A percentile compares a stretch with the other conserved stretches of the same genome.
Evolutionary conservation across 37 sponge, comb jelly and placozoan species (phyloP).

Genomic region (Beroe ovata): DNA sequence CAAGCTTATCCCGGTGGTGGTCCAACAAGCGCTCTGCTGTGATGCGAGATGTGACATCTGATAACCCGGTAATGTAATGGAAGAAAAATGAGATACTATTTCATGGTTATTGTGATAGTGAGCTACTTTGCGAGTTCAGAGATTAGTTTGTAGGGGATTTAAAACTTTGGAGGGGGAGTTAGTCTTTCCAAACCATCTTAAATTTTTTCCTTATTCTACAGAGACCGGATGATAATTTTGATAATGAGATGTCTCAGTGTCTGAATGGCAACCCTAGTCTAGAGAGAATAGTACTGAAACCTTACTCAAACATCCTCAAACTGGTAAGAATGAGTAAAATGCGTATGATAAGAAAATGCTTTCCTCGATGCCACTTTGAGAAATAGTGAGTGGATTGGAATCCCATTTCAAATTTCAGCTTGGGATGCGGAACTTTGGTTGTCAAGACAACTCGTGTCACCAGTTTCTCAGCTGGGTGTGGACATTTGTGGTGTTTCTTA

Average conservation of each 20-base stretch:
- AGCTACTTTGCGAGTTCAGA: too few species aligned
- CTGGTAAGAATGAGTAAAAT: neutral
- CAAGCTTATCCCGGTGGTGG: conserved; percentile 9
- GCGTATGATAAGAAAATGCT: too few species aligned
- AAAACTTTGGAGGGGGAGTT: too few species aligned
- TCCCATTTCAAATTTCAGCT: conserved; percentile 5
- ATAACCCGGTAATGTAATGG: too few species aligned
- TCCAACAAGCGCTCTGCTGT: neutral
- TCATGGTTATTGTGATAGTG: too few species aligned
- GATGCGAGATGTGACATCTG: neutral
- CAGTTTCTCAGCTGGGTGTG: neutral
- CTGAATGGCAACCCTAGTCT: neutral
- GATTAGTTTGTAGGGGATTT: too few species aligned
- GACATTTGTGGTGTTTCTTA: neutral
- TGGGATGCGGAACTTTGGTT: conserved; percentile 57
- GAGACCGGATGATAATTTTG: neutral
- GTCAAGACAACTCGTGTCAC: conserved; percentile 1
- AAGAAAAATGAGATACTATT: too few species aligned
- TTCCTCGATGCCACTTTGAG: too few species aligned
- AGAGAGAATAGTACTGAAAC: conserved; percentile 12
- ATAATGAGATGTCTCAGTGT: neutral
- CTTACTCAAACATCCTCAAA: conserved; percentile 26
- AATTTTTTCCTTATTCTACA: neutral
- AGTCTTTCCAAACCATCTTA: too few species aligned
- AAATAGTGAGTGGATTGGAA: too few species aligned